Conservation (phyloP, 2,113 vertebrate species). For the Pelobates fuscus region DNA sequence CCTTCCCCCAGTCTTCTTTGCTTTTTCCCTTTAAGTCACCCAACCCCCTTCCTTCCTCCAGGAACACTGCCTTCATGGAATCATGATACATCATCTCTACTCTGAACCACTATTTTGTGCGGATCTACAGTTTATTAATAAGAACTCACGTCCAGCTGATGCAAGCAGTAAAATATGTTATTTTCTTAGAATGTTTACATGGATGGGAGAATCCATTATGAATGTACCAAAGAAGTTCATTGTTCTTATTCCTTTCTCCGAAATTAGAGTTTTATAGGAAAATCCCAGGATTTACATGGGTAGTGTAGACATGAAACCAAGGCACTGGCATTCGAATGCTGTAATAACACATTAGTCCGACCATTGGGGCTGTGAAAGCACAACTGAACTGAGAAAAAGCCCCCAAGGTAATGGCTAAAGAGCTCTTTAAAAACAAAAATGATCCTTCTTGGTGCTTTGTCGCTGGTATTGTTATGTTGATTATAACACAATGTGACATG, state of each 20-base stretch:
- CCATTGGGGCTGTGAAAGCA: slow-evolving; percentile 34
- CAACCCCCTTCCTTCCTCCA: too few relatives aligned
- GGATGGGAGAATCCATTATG: too few relatives aligned
- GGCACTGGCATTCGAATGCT: slow-evolving; percentile 25
- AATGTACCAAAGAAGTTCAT: too few relatives aligned
- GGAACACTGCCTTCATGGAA: too few relatives aligned
- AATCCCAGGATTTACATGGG: slow-evolving; percentile 21
- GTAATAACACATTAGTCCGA: slow-evolving; percentile 37
- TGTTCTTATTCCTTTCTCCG: background rate
- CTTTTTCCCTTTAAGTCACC: too few relatives aligned
- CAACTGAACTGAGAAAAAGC: slow-evolving; percentile 16
- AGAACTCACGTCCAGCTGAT: too few relatives aligned
- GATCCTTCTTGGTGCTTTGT: slow-evolving; percentile 7
- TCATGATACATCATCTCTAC: too few relatives aligned
- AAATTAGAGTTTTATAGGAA: background rate
- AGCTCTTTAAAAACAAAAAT: slow-evolving; percentile 7
- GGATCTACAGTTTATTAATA: too few relatives aligned
- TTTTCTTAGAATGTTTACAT: too few relatives aligned
- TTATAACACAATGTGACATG: slow-evolving; percentile 19
- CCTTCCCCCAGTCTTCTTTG: too few relatives aligned
- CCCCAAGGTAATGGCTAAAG: background rate
- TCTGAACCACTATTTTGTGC: too few relatives aligned
- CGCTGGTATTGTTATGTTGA: slow-evolving; percentile 17
- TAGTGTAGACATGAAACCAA: slow-evolving; percentile 24
- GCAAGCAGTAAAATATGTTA: too few relatives aligned